Evolutionary conservation across 2,113 vertebrate species (phyloP).

Genomic region (Pyrgilauda ruficollis): DNA sequence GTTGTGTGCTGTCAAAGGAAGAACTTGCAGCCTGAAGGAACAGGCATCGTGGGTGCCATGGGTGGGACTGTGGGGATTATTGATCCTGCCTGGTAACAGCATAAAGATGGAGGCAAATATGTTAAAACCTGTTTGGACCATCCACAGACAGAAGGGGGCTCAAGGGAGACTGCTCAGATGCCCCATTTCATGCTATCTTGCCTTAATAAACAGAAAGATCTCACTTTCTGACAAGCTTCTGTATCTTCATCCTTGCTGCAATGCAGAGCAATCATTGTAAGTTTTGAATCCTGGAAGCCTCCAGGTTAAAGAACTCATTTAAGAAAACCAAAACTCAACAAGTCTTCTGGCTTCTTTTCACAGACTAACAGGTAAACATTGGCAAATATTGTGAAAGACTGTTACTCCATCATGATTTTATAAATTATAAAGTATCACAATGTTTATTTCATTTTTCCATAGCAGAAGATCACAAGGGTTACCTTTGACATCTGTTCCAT

Average conservation of each 20-base stretch:
- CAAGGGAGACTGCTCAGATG: not conserved
- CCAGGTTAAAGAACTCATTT: not conserved
- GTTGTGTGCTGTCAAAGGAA: not conserved
- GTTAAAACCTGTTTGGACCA: not conserved
- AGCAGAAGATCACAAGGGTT: not conserved
- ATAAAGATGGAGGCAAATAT: not conserved
- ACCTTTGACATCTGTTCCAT: not conserved
- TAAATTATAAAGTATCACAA: not conserved
- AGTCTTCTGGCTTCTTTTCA: not conserved
- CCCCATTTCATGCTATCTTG: not conserved
- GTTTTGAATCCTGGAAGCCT: not conserved
- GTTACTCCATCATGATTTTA: not conserved
- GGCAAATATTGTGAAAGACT: not conserved
- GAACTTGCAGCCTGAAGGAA: not conserved
- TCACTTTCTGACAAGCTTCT: not conserved
- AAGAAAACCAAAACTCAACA: not conserved
- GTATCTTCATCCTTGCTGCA: not conserved
- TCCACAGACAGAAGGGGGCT: not conserved
- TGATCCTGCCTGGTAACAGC: not conserved
- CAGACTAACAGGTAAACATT: not conserved
- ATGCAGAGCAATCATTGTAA: fast-evolving
- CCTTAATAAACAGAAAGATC: not conserved
- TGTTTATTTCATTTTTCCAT: not conserved
- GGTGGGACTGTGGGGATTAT: not conserved
- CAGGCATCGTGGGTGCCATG: not conserved